A percentile compares a stretch with the other conserved stretches of the same genome.
Conservation (phyloP, 2,888 invertebrate species). For the Dione vanillae region DNA sequence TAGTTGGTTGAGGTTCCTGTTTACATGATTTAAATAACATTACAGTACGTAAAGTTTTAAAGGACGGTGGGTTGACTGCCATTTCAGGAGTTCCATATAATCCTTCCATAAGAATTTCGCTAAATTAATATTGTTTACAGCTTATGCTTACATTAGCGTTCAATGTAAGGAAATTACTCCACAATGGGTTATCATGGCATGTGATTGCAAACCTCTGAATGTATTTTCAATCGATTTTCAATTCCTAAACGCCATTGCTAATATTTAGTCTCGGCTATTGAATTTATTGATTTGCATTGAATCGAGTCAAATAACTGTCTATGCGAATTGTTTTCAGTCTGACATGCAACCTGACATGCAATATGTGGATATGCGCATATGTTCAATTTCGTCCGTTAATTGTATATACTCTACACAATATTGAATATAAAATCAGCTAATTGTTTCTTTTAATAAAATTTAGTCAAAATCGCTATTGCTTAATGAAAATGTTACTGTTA, state of each 20-base stretch:
- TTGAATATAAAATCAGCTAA: too few species aligned
- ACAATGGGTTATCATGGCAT: conserved; percentile 21
- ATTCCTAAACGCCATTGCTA: conserved; percentile 33
- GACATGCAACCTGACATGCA: conserved; percentile 33
- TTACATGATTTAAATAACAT: too few species aligned
- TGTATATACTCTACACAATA: not conserved
- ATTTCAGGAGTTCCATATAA: too few species aligned
- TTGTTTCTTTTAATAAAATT: too few species aligned
- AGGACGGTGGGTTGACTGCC: too few species aligned
- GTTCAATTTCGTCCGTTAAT: not conserved
- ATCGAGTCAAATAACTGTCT: conserved; percentile 34
- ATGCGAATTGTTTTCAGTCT: conserved; percentile 31
- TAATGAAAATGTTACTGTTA: too few species aligned
- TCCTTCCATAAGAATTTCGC: too few species aligned
- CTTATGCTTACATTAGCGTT: conserved; percentile 1
- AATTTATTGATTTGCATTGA: conserved; percentile 41
- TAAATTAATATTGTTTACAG: too few species aligned
- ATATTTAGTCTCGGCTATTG: conserved; percentile 33
- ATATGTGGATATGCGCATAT: conserved; percentile 1
- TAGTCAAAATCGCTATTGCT: too few species aligned
- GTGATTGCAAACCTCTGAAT: conserved; percentile 18
- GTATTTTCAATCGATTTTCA: conserved; percentile 39
- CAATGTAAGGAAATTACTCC: conserved; percentile 1
- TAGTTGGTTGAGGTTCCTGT: too few species aligned
- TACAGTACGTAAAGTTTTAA: too few species aligned